Evolutionary conservation across 2,113 vertebrate genomes (phyloP).

Genomic region (Coryphaenoides rupestris): DNA sequence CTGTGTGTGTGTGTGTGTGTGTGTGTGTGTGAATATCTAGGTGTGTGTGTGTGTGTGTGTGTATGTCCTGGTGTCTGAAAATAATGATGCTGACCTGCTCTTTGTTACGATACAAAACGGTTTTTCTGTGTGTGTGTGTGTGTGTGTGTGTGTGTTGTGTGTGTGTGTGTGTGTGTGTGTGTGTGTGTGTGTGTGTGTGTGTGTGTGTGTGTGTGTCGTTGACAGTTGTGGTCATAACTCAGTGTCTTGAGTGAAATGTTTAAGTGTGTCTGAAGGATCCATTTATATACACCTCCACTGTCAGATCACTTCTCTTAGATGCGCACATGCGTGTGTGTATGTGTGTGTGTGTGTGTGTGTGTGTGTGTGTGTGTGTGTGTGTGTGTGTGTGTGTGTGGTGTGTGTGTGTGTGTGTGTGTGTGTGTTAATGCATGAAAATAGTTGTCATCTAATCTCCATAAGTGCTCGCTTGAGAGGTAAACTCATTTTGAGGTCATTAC

Average conservation of each 20-base stretch:
- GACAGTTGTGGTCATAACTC: slow-evolving; percentile 49
- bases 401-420: slow-evolving; percentile 14
- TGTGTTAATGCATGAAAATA: slow-evolving; percentile 31
- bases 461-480: slow-evolving; percentile 36
- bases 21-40: slow-evolving; percentile 4
- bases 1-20: slow-evolving; percentile 6
- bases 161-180: slow-evolving; percentile 1
- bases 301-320: slow-evolving; percentile 28
- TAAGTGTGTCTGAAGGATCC: slow-evolving; percentile 54
- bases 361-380: slow-evolving; percentile 18
- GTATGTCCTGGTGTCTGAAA: slow-evolving; percentile 32
- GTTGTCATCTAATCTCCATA: slow-evolving; percentile 43
- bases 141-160: neutral
- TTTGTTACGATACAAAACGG: slow-evolving; percentile 57
- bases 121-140: slow-evolving; percentile 36
- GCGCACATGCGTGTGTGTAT: slow-evolving; percentile 12
- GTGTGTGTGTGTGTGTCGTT: slow-evolving; percentile 10
- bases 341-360: slow-evolving; percentile 12
- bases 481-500: slow-evolving; percentile 53
- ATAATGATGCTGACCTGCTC: slow-evolving; percentile 50
- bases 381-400: slow-evolving; percentile 4
- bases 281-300: slow-evolving; percentile 47
- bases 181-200: slow-evolving; percentile 13
- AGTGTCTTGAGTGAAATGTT: slow-evolving; percentile 61
- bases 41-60: slow-evolving; percentile 9